Evolutionary conservation across 1,140 invertebrate genomes (phyloP), one percentile per base, ranked within the genome.

Genomic region (Venturia canescens): DNA sequence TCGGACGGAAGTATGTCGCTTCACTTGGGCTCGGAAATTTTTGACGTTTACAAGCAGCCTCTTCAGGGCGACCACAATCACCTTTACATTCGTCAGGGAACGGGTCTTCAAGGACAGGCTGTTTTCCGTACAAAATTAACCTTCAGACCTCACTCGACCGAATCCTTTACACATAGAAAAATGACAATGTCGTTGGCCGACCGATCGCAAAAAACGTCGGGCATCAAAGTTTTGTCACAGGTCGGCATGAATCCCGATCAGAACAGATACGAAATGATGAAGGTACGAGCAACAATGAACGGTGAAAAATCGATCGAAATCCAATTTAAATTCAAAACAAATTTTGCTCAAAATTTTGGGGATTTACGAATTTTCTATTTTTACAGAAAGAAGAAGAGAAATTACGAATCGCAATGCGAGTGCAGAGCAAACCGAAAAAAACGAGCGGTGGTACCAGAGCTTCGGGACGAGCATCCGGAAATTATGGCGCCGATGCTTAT

Each of bases 1-100:
- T 99, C 98, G 0, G 99, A 99, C 92, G 98, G 98, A 13, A 98
- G 97, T 83, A 97, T 99, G 95, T 99, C 98, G n/a, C 91, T 99
- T 23, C 97, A 99, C 92, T 94, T 99, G 57, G 98, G 99, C 29
- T 96, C 96, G 63, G 99, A 99, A 93, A 98, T 99, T 83, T 99
- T 99, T 90, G 98, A 99, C 89, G 97, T 99, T 0, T 98, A 99
- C 87, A 96, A 97, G 84, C 98, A 99, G 90, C 97, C 97, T 0
- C 90, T 98, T 38, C 96, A 96, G 85, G 96, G 91, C 5, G 91
- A 92, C 81, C 94, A 95, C 88, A 96, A 96, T 88, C 96, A 97
- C 89, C 89, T 97, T 53, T 97, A 96, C 88, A 97, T 99, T 84
- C 94, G 98, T 18, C 98, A 99, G 94, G 98, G 99, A 48, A 98